Evolutionary conservation across 2,888 invertebrate species (phyloP), one percentile per base, ranked within the genome.

Genomic region (Tachina fera): DNA sequence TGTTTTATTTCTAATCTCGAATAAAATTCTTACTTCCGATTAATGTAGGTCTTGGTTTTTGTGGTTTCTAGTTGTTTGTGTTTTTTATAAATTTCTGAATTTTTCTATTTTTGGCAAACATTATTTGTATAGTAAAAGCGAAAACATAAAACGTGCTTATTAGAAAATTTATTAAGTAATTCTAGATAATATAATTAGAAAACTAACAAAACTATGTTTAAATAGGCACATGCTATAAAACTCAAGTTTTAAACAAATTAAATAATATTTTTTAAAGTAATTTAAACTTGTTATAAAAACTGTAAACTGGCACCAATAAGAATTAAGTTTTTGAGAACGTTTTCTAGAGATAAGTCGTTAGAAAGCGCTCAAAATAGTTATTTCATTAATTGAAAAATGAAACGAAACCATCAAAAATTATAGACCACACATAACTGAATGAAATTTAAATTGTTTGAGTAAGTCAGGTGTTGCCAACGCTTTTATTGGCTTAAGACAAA

Each of bases 11-110:
- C 9, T 43, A 70, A 74, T 45, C 60, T 60, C 31, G 31, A 19
- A 74, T 47, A 19, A 41, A 53, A 31, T 22, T 65, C 56, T 39
- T 56, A 76, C 56, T 76, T 76, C 76, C 76, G 76, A 76, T 76
- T 76, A 65, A 76, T 76, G 76, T 76, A 56, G 76, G 56, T 76
- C 65, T 76, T 76, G 43, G 16, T 45, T 53, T 56, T 76, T 65
- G 76, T 61, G 76, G 76, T 67, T 65, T n/a, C 14, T 2, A 70
- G 19, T 56, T 19, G 14, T 39, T 45, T n/a, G 19, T 56, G 16
- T 31, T 31, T 51, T 39, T 41, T 39, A 61, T 11, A 14, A 47
- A 22, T 22, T n/a, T 49, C 10, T 22, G 1, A 43, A 56, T 58
- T 53, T 56, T 19, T 31, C 4, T 70, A 14, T 39, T 53, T 53